Conservation (phyloP, 2,888 invertebrate genomes). For the Xylota sylvarum region DNA sequence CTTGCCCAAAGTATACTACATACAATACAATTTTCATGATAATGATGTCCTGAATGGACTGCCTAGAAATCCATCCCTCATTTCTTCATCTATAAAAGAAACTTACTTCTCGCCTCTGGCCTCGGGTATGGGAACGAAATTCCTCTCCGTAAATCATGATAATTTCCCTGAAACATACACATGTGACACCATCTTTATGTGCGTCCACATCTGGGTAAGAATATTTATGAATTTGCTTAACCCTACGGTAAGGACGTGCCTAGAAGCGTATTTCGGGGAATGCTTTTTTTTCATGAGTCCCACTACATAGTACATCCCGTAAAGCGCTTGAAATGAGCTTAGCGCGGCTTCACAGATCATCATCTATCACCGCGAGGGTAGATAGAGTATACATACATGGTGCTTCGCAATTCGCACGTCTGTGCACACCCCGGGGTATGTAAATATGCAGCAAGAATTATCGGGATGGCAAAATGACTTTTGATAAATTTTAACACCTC, state of each 20-base stretch:
- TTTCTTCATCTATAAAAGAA: neutral
- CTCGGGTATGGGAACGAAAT: neutral
- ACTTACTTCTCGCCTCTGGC: neutral
- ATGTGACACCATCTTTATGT: conserved; percentile 17
- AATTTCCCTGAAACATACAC: conserved; percentile 9
- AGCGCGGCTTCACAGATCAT: conserved; percentile 15
- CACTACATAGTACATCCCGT: neutral
- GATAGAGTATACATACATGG: neutral
- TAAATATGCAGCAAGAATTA: conserved; percentile 15
- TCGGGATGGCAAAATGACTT: conserved; percentile 34
- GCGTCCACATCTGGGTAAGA: conserved; percentile 8
- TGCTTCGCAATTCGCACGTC: neutral
- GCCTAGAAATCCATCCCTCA: neutral
- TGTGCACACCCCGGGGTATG: neutral
- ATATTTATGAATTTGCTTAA: conserved; percentile 45
- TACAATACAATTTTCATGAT: neutral
- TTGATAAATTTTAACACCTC: conserved; percentile 49
- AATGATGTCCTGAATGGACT: neutral
- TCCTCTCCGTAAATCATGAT: conserved; percentile 8
- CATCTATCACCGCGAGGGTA: neutral
- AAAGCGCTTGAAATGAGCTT: conserved; percentile 1
- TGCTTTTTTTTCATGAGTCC: conserved; percentile 1
- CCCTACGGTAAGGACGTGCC: conserved; percentile 26
- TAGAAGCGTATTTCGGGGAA: conserved; percentile 4
- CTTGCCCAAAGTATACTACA: neutral